Base-by-base conservation (phyloP, 1,140 invertebrate genomes). In the Euborellia annulipes region DNA sequence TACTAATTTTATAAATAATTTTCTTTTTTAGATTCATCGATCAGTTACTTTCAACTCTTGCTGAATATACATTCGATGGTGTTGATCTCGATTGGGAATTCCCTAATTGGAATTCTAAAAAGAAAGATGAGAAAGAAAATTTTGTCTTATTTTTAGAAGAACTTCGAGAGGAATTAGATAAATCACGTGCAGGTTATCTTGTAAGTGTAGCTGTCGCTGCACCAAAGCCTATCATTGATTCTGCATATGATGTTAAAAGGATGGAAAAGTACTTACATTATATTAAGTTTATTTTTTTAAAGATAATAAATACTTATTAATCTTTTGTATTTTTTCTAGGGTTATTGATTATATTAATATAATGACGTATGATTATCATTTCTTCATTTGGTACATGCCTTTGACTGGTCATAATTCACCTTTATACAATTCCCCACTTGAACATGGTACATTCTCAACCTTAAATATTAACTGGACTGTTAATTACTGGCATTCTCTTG, bases 321-420 rank as follows among this genome's bases (percentile, higher is more conserved):
- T 38, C 42, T 18, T 45, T 32, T 36, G 19, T 46, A 54, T 52
- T 55, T 42, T 56, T 64, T 62, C 41, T 54, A 80, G 78, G 40
- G 68, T 80, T 60, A 71, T 84, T 2, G 87, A 92, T 61, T 89
- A 78, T 68, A 70, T 89, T 0, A 89, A 86, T 61, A 54, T 94
- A 3, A 92, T 92, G 88, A 72, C 79, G 0, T 94, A 93, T 57
- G 88, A 93, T 59, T 92, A 76, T 54, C 85, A 92, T 61, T 82
- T 77, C 51, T 90, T 75, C 54, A 71, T 75, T 3, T 69, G 71
- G 58, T 75, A 76, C 49, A 78, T 78, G 16, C 86, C 86, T 3
- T 75, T 87, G 41, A 90, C 87, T 27, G 85, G 76, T 32, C 65
- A 85, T 1, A 91, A 91, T 63, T 73, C 87, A 1, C 86, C 87